Percentiles rank a stretch among this genome's conserved stretches.
phyloP scores from a whole-genome alignment of 2,113 vertebrate species.

The Andinoacara biseriatus region DNA sequence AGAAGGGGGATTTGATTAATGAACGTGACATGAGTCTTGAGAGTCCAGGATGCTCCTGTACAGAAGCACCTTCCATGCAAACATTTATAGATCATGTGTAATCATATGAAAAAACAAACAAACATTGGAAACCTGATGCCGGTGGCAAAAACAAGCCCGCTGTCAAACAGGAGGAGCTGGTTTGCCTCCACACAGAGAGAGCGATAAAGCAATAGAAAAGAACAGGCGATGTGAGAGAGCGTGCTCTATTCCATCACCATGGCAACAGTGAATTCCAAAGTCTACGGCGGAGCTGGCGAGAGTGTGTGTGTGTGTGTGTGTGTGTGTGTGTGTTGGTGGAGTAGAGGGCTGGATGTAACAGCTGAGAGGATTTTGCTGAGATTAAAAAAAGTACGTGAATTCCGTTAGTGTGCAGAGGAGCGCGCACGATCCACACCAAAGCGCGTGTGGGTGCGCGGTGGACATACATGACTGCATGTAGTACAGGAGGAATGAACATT shows the following conservation, averaged over 20 bases:
- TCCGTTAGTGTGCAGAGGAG: slow-evolving; percentile 10
- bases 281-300: slow-evolving; percentile 67
- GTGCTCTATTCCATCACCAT: slow-evolving; percentile 76
- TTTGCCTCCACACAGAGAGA: slow-evolving; percentile 36
- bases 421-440: not conserved
- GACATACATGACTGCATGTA: not conserved
- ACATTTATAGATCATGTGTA: not conserved
- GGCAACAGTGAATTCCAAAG: slow-evolving; percentile 83
- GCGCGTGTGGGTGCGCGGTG: not conserved
- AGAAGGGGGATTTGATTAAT: slow-evolving; percentile 26
- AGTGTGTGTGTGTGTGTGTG: slow-evolving; percentile 9
- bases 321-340: slow-evolving; percentile 27
- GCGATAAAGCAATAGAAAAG: slow-evolving; percentile 64
- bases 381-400: slow-evolving; percentile 39
- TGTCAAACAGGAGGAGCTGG: slow-evolving; percentile 44
- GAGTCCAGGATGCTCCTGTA: slow-evolving; percentile 11
- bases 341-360: slow-evolving; percentile 58
- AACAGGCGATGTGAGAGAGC: slow-evolving; percentile 70
- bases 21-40: slow-evolving; percentile 52
- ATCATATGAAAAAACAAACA: not conserved
- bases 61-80: slow-evolving; percentile 12
- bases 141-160: not conserved
- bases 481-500: slow-evolving; percentile 38
- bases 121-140: slow-evolving; percentile 30
- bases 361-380: slow-evolving; percentile 64